Evolutionary conservation across 2,888 invertebrate genomes (phyloP), one percentile per base, ranked within the genome.

Genomic region (Muscina levida): DNA sequence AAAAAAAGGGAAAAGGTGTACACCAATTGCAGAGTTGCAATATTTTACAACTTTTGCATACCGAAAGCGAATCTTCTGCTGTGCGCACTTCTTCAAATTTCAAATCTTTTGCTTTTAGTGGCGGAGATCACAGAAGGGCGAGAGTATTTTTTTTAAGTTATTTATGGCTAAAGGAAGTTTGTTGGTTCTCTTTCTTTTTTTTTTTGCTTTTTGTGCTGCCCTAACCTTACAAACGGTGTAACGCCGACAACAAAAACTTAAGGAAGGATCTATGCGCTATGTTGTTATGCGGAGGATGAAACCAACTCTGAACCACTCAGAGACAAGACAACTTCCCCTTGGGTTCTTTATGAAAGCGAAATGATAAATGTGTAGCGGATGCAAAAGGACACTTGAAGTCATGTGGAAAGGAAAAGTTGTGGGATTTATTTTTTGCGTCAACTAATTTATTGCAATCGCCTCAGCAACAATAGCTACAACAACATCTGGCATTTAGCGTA

Each of bases 381-480:
- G 19, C 24, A 24, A 24, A 37, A 75, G 77, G 72, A 82, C 84
- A 83, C 65, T 75, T 77, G 75, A 81, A 84, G 82, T 84, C 84
- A 83, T 83, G 84, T 80, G 83, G 83, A 84, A 84, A 84, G 81
- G 67, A 83, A 84, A 82, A 84, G 82, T 83, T 83, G 82, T 74
- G 75, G 77, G 66, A 46, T 79, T 70, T 56, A 67, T 72, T 70
- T 5, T 3, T 31, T 59, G 39, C 31, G 59, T 72, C 24, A 48
- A 59, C 8, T 31, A 72, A 73, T 78, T 70, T 78, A 78, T 73
- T 42, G 73, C 15, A n/a, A n/a, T 11, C 5, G 4, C 31, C 31
- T 8, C 13, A 22, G 44, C 44, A 44, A 2, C 44, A 44, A 10
- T 6, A 37, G 10, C 37, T 6, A 37, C 37, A 44, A 4, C 44